phyloP scores from a whole-genome alignment of 2,797 vertebrate species.

The Tinamus major region DNA sequence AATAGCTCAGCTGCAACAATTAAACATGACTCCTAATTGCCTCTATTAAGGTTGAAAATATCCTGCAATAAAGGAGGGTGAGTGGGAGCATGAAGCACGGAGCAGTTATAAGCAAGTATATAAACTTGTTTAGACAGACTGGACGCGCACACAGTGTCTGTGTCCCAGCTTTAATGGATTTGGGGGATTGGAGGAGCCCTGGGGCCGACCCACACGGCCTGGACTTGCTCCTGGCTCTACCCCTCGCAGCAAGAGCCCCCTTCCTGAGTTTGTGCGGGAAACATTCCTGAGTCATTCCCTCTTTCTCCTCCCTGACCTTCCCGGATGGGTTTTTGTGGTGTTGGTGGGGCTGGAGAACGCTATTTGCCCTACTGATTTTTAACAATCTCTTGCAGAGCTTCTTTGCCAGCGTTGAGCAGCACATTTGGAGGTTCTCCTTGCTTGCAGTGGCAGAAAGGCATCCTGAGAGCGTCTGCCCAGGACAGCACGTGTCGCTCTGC shows the following conservation, averaged over 20 bases:
- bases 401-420: neutral
- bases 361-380: neutral
- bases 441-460: accelerated
- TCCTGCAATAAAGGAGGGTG: neutral
- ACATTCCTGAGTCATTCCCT: too few relatives aligned
- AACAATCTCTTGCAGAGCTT: neutral
- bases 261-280: too few relatives aligned
- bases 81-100: neutral
- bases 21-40: neutral
- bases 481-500: neutral
- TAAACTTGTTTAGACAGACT: neutral
- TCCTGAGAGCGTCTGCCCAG: neutral
- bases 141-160: neutral
- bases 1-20: neutral
- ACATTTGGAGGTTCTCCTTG: neutral
- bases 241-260: too few relatives aligned
- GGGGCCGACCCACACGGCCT: neutral
- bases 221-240: too few relatives aligned
- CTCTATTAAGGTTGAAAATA: neutral
- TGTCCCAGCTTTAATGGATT: neutral
- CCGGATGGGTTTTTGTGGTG: neutral
- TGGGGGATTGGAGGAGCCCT: neutral
- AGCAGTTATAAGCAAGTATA: neutral
- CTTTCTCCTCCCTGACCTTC: neutral
- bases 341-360: neutral